These are phyloP conservation scores for Bacillus rossius DNA, from an alignment of 1,140 invertebrate genomes.

Conservation along the genomic window DNA sequence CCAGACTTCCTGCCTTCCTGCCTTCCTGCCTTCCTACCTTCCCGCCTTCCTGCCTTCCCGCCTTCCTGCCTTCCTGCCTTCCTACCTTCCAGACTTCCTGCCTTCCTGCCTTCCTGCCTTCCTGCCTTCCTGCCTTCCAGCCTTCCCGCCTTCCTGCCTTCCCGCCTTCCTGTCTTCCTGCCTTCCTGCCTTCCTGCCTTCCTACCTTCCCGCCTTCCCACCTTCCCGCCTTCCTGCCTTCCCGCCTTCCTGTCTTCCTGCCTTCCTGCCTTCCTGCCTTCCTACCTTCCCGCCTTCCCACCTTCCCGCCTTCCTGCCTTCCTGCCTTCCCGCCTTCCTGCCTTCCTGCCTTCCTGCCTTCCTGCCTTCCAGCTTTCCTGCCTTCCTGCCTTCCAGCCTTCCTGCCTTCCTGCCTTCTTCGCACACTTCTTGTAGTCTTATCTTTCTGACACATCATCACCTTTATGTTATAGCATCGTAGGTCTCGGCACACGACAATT, in stretches of 20 bases:
- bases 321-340: not conserved
- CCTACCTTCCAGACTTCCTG: too few relatives aligned
- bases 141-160: slow-evolving; percentile 3
- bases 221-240: too few relatives aligned
- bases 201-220: not conserved
- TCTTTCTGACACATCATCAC: too few relatives aligned
- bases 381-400: too few relatives aligned
- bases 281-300: not conserved
- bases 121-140: too few relatives aligned
- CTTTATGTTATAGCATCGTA: too few relatives aligned
- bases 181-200: slow-evolving; percentile 8
- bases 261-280: slow-evolving; percentile 3
- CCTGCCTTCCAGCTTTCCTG: too few relatives aligned
- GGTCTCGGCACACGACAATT: too few relatives aligned
- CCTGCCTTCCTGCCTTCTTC: too few relatives aligned
- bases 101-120: slow-evolving; percentile 13
- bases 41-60: slow-evolving; percentile 11
- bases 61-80: slow-evolving; percentile 11
- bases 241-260: slow-evolving; percentile 1
- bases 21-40: slow-evolving; percentile 17
- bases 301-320: too few relatives aligned
- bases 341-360: not conserved
- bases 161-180: slow-evolving; percentile 8
- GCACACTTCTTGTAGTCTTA: not conserved
- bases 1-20: too few relatives aligned